phyloP scores from a whole-genome alignment of 2,888 invertebrate genomes.

The Leistus spinibarbis region DNA sequence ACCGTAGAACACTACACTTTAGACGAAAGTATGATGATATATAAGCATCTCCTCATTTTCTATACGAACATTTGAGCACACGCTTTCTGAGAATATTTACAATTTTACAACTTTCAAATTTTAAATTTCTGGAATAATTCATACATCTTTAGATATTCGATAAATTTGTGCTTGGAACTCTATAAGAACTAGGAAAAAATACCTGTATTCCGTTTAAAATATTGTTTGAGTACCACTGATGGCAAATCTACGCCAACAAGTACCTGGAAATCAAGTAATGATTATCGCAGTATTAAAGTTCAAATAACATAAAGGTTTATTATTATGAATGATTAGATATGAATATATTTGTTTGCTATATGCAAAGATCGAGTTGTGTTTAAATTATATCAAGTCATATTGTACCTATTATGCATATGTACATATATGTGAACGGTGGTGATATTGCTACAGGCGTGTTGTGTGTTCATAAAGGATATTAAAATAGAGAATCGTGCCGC shows the following conservation, averaged over 20 bases:
- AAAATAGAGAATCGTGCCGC: constrained; percentile 1
- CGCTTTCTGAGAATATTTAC: too few relatives aligned
- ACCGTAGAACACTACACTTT: too few relatives aligned
- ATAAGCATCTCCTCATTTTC: too few relatives aligned
- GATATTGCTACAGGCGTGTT: background rate
- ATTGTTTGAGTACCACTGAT: too few relatives aligned
- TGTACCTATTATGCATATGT: background rate
- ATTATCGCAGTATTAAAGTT: background rate
- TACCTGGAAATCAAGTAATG: background rate
- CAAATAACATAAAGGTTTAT: background rate
- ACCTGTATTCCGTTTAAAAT: too few relatives aligned
- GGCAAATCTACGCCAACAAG: background rate
- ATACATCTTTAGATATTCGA: too few relatives aligned
- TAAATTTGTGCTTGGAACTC: too few relatives aligned
- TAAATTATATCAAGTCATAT: constrained; percentile 4
- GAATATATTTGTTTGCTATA: background rate
- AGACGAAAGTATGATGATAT: too few relatives aligned
- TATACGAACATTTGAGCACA: too few relatives aligned
- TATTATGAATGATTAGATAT: background rate
- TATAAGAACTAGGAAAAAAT: too few relatives aligned
- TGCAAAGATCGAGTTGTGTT: background rate
- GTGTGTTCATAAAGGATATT: background rate
- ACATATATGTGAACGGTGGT: background rate
- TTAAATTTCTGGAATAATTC: too few relatives aligned
- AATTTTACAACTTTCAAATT: too few relatives aligned